These are phyloP conservation scores for Micrasema longulum DNA, from an alignment of 1,140 invertebrate genomes.

Conservation along the genomic window DNA sequence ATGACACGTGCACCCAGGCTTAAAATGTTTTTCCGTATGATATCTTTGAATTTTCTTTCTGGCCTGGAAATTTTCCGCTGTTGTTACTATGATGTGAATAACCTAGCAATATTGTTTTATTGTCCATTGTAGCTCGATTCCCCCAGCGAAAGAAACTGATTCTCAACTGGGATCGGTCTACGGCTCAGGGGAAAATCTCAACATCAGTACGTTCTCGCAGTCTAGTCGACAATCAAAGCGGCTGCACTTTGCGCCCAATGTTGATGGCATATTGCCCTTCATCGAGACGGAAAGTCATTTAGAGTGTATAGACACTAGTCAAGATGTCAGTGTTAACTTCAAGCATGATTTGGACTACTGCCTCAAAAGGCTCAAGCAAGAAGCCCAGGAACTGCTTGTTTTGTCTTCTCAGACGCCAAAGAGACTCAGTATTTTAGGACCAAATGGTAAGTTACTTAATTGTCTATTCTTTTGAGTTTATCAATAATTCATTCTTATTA, in stretches of 20 bases:
- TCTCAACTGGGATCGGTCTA: conserved; percentile 13
- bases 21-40: too few species aligned
- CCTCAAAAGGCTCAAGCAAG: conserved; percentile 72
- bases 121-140: conserved; percentile 27
- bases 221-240: conserved; percentile 60
- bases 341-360: conserved; percentile 74
- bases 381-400: conserved; percentile 76
- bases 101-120: background rate
- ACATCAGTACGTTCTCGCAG: conserved; percentile 57
- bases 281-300: conserved; percentile 68
- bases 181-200: conserved; percentile 50
- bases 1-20: too few species aligned
- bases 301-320: conserved; percentile 54
- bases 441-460: conserved; percentile 39
- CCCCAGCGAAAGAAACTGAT: conserved; percentile 11
- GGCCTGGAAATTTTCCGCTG: too few species aligned
- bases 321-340: conserved; percentile 71
- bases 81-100: too few species aligned
- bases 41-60: too few species aligned
- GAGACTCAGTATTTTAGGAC: conserved; percentile 47
- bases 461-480: conserved; percentile 18
- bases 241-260: conserved; percentile 78
- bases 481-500: too few species aligned
- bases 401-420: conserved; percentile 62
- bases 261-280: conserved; percentile 72